These are phyloP conservation scores for Natrix natrix DNA, from an alignment of 2,797 vertebrate genomes.

Conservation along the genomic window DNA sequence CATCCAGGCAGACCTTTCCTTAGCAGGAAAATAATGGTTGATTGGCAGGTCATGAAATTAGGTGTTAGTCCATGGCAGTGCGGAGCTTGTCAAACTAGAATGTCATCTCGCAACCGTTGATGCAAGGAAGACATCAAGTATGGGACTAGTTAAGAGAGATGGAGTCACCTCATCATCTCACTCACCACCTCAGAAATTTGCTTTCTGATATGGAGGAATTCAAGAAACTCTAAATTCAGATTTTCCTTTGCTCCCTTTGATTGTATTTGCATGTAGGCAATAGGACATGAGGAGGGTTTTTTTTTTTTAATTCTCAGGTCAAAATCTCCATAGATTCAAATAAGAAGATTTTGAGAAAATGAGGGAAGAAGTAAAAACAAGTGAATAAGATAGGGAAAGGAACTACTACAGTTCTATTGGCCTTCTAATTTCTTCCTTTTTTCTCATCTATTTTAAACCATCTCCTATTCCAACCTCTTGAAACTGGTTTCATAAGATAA, in stretches of 20 bases:
- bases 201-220: background rate
- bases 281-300: background rate
- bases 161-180: background rate
- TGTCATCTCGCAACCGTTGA: slow-evolving; percentile 11
- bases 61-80: background rate
- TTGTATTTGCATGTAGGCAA: background rate
- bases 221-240: background rate
- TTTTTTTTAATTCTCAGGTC: background rate
- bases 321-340: background rate
- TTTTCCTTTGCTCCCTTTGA: background rate
- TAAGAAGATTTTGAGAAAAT: background rate
- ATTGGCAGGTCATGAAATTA: background rate
- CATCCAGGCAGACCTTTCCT: background rate
- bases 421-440: background rate
- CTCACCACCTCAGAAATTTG: background rate
- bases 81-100: slow-evolving; percentile 9
- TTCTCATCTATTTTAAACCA: background rate
- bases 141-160: background rate
- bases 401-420: background rate
- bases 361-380: background rate
- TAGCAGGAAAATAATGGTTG: slow-evolving; percentile 11
- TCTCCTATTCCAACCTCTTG: background rate
- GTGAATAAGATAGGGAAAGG: background rate
- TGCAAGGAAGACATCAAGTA: background rate
- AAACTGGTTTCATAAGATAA: background rate